Base-by-base conservation (phyloP, 2,113 vertebrate species). In the Amazona vittata region DNA sequence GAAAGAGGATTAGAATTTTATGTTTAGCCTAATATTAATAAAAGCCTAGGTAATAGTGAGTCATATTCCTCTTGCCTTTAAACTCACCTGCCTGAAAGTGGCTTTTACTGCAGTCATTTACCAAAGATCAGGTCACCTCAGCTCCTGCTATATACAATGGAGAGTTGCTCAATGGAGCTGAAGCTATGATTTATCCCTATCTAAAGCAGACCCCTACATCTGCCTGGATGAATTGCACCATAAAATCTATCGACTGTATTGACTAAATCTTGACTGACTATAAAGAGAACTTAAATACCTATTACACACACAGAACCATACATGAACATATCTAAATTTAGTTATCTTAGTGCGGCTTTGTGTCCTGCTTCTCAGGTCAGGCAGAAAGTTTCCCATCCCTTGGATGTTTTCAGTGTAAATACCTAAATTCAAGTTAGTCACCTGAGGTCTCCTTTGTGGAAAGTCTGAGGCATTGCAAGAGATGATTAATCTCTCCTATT, bases 401-500 rank as follows among this genome's bases (percentile, higher is more conserved):
- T n/a, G 15, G 26, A 31, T 44, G 46, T 52, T 86, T 94, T 46
- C 4, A 1, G 9, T 50, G 28, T 25, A 86, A 73, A 89, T 49
- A 63, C 4, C 33, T n/a, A 68, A 35, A 89, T 71, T 83, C 46
- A 75, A 67, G 31, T 86, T 53, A 83, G 29, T 67, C 46, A 84
- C n/a, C 50, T 3, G 18, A 74, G 13, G 15, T 80, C 64, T 57
- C 63, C 46, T 86, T 41, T 65, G 24, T 28, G 87, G 26, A 59
- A 91, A 62, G 37, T 93, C 92, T 63, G n/a, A 89, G 20, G 59
- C 2, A 0, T 25, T 75, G 75, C 28, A 86, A 78, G n/a, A 70
- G 7, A 60, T 93, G 80, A 90, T 94, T 93, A 93, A 88, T 83
- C 50, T 90, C 80, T 46, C 12, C 31, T 46, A 74, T 62, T 94